Base-by-base conservation (phyloP, 2,113 vertebrate genomes). In the Saguinus midas region DNA sequence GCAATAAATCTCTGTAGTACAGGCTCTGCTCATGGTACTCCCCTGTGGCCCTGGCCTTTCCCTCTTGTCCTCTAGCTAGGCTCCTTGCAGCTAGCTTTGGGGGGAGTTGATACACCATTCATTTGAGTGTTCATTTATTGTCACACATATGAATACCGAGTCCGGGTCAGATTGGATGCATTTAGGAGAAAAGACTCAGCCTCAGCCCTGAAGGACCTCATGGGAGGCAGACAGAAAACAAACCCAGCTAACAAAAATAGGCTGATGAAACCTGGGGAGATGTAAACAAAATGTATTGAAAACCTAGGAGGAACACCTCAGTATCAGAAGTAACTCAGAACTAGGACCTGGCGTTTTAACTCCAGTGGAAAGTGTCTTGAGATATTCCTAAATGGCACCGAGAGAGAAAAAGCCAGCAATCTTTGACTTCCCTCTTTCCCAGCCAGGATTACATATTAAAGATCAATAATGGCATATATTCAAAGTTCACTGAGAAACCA, bases 1-100 rank as follows among this genome's bases (percentile, higher is more conserved):
- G 89, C 80, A 73, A 79, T 91, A 64, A 93, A 94, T 96, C 58
- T 95, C 50, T n/a, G 55, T n/a, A 55, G 66, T 6, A 29, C 40
- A 61, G 73, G 18, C 75, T 66, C 79, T 27, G 52, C 76, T 43
- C 8, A 0, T 1, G 64, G 29, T 1, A 4, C 66, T 64, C 13
- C 8, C n/a, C 61, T 6, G 0, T 0, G 45, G 29, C 50, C 86
- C n/a, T 68, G 64, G 52, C 78, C 61, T 76, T 80, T 75, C 23
- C 12, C 43, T 78, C 61, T 20, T 50, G 13, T 43, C 64, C 58
- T 92, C n/a, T 23, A 14, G n/a, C 25, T 57, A n/a, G 61, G 27
- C 20, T 45, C 6, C 37, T 64, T 57, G 40, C 84, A 88, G 61
- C 66, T 45, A 68, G 45, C 83, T 78, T 29, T 50, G 61, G 12